Evolutionary conservation across 2,113 vertebrate genomes (phyloP).

Genomic region (Thinocorus orbignyianus): DNA sequence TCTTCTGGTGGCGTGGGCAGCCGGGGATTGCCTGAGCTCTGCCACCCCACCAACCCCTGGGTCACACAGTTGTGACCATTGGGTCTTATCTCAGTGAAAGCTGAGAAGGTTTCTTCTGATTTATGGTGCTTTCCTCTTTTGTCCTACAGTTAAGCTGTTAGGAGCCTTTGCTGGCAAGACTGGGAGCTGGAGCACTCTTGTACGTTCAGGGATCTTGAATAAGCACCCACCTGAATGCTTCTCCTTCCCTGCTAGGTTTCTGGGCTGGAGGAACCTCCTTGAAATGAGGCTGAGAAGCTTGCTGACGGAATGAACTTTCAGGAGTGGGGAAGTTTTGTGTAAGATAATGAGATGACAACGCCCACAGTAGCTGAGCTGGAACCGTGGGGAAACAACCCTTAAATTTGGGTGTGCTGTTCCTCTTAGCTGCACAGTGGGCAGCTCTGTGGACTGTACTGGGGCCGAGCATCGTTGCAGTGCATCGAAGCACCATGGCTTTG

Average conservation of each 20-base stretch:
- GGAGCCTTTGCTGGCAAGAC: not conserved
- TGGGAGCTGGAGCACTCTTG: not conserved
- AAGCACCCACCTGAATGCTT: not conserved
- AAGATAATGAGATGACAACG: not conserved
- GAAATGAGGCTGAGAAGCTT: not conserved
- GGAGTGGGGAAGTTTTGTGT: not conserved
- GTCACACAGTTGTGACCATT: not conserved
- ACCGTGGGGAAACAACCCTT: not conserved
- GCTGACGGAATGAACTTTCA: not conserved
- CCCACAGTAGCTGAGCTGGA: not conserved
- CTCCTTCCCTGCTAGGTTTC: not conserved
- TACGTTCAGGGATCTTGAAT: not conserved
- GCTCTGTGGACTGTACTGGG: not conserved
- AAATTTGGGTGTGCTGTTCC: not conserved
- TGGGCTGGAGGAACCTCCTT: not conserved
- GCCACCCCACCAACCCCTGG: not conserved
- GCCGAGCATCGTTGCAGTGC: fast-evolving
- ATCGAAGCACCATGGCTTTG: fast-evolving
- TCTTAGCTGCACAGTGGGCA: not conserved
- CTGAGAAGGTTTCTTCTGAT: not conserved
- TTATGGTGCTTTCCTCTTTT: slow-evolving; percentile 31
- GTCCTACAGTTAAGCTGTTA: not conserved
- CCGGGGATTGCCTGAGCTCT: not conserved
- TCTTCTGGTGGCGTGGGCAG: not conserved
- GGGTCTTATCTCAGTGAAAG: not conserved